Conservation (phyloP, 2,888 invertebrate genomes). For the Lacanobia wlatinum region DNA sequence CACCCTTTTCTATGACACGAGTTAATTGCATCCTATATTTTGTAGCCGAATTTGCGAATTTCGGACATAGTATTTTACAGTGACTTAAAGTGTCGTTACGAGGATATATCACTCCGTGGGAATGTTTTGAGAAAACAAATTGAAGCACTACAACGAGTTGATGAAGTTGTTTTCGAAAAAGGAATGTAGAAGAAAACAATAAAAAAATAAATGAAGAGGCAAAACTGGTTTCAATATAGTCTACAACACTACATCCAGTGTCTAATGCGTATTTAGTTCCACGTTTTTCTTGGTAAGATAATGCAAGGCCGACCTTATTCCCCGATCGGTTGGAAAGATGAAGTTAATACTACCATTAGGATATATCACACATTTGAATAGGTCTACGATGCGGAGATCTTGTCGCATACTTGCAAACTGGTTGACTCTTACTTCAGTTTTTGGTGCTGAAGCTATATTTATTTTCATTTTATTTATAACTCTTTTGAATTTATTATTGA, state of each 20-base stretch:
- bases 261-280: constrained; percentile 51
- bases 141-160: constrained; percentile 14
- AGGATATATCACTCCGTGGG: constrained; percentile 9
- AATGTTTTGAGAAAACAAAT: constrained; percentile 26
- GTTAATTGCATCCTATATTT: constrained; percentile 64
- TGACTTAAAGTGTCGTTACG: constrained; percentile 41
- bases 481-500: not conserved
- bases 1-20: constrained; percentile 67
- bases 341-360: constrained; percentile 82
- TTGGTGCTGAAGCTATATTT: not conserved
- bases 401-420: constrained; percentile 61
- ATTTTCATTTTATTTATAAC: not conserved
- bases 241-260: constrained; percentile 27
- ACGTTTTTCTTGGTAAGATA: constrained; percentile 67
- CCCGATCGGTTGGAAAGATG: constrained; percentile 80
- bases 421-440: constrained; percentile 13
- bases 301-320: constrained; percentile 76
- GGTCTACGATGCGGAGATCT: constrained; percentile 70
- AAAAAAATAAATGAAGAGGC: not conserved
- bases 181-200: not conserved
- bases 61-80: constrained; percentile 52
- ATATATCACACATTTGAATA: constrained; percentile 83
- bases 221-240: constrained; percentile 6
- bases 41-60: constrained; percentile 60
- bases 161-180: constrained; percentile 8